Evolutionary conservation across 2,113 vertebrate species (phyloP).

Genomic region (Elephas maximus): DNA sequence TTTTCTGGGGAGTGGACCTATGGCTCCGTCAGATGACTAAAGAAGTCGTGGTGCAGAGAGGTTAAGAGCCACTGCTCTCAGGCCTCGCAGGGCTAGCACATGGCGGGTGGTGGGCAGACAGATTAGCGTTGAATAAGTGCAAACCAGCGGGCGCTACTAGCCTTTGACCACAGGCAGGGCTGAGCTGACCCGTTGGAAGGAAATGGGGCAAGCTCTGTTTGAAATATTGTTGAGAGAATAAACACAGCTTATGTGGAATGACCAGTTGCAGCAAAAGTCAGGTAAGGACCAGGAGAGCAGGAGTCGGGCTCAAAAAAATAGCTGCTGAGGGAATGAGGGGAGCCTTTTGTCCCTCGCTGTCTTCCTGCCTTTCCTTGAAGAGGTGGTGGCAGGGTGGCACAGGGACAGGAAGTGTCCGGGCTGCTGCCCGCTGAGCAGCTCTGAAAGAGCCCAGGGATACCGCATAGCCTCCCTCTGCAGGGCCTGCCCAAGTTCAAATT

Average conservation of each 20-base stretch:
- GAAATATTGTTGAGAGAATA: background rate
- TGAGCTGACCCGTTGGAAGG: background rate
- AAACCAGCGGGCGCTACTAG: background rate
- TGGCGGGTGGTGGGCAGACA: too few relatives aligned
- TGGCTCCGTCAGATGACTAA: background rate
- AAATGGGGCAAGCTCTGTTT: background rate
- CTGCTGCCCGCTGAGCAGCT: background rate
- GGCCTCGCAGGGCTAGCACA: too few relatives aligned
- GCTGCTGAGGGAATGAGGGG: background rate
- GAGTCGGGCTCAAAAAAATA: background rate
- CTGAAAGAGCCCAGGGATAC: background rate
- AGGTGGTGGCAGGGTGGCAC: background rate
- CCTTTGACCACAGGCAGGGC: background rate
- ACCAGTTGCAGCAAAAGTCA: background rate
- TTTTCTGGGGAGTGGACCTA: background rate
- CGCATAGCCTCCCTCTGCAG: too few relatives aligned
- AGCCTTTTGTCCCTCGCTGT: background rate
- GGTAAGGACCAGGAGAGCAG: background rate
- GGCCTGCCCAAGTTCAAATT: too few relatives aligned
- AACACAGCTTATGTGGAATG: background rate
- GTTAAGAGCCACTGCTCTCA: background rate
- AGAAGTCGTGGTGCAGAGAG: too few relatives aligned
- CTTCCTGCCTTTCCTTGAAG: background rate
- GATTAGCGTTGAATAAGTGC: background rate
- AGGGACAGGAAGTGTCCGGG: background rate